A percentile compares a stretch with the other conserved stretches of the same genome.
Evolutionary conservation across 2,888 invertebrate genomes (phyloP).

Genomic region (Coleophora flavipennella): DNA sequence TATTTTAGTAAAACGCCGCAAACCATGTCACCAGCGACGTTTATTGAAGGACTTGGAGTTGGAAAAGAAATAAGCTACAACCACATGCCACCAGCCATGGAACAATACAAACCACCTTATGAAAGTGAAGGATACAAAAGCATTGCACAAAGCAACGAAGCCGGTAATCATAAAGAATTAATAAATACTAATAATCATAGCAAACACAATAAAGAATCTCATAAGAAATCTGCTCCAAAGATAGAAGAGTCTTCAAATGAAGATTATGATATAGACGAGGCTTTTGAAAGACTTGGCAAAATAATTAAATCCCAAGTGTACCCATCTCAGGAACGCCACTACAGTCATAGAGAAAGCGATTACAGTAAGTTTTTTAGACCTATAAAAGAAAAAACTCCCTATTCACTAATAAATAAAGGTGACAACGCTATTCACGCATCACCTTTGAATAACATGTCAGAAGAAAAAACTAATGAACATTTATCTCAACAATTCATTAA

Average conservation of each 20-base stretch:
- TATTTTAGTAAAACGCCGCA: slow-evolving; percentile 60
- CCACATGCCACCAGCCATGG: slow-evolving; percentile 17
- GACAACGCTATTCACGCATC: slow-evolving; percentile 7
- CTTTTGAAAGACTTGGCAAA: slow-evolving; percentile 32
- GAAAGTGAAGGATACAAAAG: slow-evolving; percentile 1
- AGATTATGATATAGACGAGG: slow-evolving; percentile 22
- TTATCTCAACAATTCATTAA: background rate
- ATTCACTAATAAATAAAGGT: slow-evolving; percentile 8
- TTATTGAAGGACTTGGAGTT: slow-evolving; percentile 37
- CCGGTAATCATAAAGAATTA: background rate
- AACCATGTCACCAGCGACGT: slow-evolving; percentile 42
- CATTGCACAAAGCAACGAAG: slow-evolving; percentile 1
- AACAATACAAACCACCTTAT: slow-evolving; percentile 1
- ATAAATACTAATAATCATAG: background rate
- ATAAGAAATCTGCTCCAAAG: background rate
- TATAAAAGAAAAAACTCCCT: slow-evolving; percentile 9
- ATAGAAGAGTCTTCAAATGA: background rate
- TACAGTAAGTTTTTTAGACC: slow-evolving; percentile 23
- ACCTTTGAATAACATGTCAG: slow-evolving; percentile 1
- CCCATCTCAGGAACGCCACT: slow-evolving; percentile 27
- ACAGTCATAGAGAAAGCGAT: slow-evolving; percentile 24
- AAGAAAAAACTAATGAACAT: background rate
- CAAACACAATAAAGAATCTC: background rate
- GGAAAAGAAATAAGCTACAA: slow-evolving; percentile 36
- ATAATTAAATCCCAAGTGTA: slow-evolving; percentile 35